A percentile compares a stretch with the other conserved stretches of the same genome.
Evolutionary conservation across 2,797 vertebrate species (phyloP).

Genomic region (Eulemur coronatus): DNA sequence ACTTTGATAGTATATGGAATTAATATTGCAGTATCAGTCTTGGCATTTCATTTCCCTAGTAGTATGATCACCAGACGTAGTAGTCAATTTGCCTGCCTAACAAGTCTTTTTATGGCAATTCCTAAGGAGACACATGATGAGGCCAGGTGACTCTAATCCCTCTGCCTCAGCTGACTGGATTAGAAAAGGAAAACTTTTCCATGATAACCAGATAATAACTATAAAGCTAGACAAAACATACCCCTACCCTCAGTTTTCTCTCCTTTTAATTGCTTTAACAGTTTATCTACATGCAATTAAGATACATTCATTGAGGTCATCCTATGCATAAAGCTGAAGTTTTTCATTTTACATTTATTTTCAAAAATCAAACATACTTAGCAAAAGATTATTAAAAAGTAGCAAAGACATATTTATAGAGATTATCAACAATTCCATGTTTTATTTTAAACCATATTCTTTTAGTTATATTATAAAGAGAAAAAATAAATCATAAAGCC

Average conservation of each 20-base stretch:
- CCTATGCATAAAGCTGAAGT: background rate
- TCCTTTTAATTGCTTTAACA: background rate
- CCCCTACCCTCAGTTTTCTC: background rate
- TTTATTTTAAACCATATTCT: background rate
- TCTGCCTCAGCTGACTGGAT: background rate
- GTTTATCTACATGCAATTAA: background rate
- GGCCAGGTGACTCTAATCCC: background rate
- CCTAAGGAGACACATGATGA: background rate
- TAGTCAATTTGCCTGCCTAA: background rate
- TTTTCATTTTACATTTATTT: conserved; percentile 13
- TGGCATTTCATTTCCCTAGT: background rate
- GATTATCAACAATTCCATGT: background rate
- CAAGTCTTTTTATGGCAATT: background rate
- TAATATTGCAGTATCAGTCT: background rate
- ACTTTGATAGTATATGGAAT: background rate
- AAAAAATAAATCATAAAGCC: background rate
- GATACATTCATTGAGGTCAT: background rate
- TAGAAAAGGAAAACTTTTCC: background rate
- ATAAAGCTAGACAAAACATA: background rate
- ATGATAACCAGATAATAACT: background rate
- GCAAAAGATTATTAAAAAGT: background rate
- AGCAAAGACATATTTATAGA: background rate
- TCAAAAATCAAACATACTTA: background rate
- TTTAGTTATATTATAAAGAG: conserved; percentile 3
- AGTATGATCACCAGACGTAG: background rate